phyloP scores from a whole-genome alignment of 2,797 vertebrate genomes.

The Synaphobranchus kaupii region DNA sequence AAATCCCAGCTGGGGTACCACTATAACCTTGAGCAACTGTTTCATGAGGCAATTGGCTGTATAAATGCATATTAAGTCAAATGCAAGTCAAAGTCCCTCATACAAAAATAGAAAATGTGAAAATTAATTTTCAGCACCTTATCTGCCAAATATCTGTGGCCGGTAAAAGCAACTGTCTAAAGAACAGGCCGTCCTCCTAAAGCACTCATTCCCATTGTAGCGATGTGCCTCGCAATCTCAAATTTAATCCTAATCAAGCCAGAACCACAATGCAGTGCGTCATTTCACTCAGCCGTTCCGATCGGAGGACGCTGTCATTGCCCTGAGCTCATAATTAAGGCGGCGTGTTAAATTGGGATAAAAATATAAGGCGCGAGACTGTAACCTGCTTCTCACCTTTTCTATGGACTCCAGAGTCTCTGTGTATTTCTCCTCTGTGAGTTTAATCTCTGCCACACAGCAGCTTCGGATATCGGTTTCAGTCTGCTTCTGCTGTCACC shows the following conservation, averaged over 20 bases:
- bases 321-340: not conserved
- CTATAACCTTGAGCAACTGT: not conserved
- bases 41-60: not conserved
- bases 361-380: constrained; percentile 37
- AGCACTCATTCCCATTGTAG: not conserved
- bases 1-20: not conserved
- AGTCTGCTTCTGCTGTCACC: constrained; percentile 74
- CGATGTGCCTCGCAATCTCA: not conserved
- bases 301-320: not conserved
- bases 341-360: not conserved
- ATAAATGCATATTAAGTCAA: not conserved
- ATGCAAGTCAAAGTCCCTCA: not conserved
- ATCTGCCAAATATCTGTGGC: not conserved
- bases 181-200: not conserved
- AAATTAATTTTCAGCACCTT: not conserved
- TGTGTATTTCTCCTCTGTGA: constrained; percentile 94
- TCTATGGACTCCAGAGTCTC: constrained; percentile 84
- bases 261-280: not conserved
- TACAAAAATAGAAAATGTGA: not conserved
- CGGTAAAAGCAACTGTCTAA: not conserved
- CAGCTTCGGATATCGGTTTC: constrained; percentile 88
- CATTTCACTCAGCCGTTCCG: not conserved
- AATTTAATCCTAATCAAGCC: not conserved
- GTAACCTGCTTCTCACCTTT: constrained; percentile 64
- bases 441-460: constrained; percentile 91